Evolutionary conservation across 2,797 vertebrate species (phyloP).

Genomic region (Muscicapa comitata): DNA sequence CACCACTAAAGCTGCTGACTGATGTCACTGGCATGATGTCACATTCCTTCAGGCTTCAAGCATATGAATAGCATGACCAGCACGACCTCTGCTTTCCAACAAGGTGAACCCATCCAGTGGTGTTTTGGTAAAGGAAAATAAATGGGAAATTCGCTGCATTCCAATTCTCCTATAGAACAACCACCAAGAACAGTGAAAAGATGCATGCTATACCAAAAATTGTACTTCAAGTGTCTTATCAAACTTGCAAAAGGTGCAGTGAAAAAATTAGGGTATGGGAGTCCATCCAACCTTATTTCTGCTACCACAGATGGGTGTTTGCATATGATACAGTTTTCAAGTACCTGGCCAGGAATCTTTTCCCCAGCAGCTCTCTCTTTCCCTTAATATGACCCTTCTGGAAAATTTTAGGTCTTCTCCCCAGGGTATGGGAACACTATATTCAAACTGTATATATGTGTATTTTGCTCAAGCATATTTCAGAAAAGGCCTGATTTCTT

Average conservation of each 20-base stretch:
- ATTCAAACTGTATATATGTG: neutral
- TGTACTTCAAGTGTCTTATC: neutral
- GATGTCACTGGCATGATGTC: neutral
- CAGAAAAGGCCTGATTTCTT: neutral
- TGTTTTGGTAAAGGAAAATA: neutral
- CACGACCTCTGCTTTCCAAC: neutral
- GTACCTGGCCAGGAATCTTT: neutral
- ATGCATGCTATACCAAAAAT: neutral
- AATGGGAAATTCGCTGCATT: neutral
- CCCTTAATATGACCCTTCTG: neutral
- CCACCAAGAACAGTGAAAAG: neutral
- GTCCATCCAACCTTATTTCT: neutral
- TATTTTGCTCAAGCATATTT: neutral
- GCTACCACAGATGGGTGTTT: neutral
- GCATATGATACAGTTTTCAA: neutral
- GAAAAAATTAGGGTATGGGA: neutral
- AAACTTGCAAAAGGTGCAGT: neutral
- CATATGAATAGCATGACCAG: neutral
- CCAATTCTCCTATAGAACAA: neutral
- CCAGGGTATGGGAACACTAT: rapidly evolving
- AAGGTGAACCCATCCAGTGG: neutral
- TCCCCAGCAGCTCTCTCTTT: neutral
- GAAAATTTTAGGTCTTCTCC: neutral
- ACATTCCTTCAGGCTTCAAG: neutral
- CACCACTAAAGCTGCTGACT: neutral